phyloP scores from a whole-genome alignment of 2,888 invertebrate genomes.

The Drosophila ezoana region DNA sequence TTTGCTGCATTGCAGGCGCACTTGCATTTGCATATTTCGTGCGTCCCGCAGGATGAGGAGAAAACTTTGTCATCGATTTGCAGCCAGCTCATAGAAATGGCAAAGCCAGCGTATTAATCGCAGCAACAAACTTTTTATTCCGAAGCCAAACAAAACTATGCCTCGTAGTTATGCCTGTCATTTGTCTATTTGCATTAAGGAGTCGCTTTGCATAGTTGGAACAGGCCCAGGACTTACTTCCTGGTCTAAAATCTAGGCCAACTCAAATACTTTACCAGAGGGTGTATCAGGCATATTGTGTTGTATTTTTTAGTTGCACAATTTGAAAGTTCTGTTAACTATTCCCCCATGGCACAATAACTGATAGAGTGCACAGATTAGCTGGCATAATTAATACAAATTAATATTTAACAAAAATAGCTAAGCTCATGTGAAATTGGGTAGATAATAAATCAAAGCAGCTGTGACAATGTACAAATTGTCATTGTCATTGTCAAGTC shows the following conservation, averaged over 20 bases:
- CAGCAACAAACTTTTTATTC: conserved; percentile 13
- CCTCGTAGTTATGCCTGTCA: conserved; percentile 29
- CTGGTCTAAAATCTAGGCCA: neutral
- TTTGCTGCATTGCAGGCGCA: conserved; percentile 76
- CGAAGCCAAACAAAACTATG: conserved; percentile 14
- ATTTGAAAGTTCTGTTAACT: neutral
- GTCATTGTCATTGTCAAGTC: conserved; percentile 34
- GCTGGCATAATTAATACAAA: conserved; percentile 23
- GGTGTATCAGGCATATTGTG: neutral
- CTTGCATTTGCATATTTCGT: conserved; percentile 76
- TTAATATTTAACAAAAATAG: conserved; percentile 5
- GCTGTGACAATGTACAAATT: conserved; percentile 37
- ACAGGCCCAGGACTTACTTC: neutral
- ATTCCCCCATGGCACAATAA: neutral
- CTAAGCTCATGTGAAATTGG: conserved; percentile 22
- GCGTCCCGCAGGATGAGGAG: conserved; percentile 5
- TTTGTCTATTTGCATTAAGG: conserved; percentile 33
- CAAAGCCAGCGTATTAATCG: conserved; percentile 34
- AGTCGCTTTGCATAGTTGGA: conserved; percentile 10
- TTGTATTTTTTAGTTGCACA: neutral
- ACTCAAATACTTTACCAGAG: too few species aligned
- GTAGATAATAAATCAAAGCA: conserved; percentile 40
- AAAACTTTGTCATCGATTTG: conserved; percentile 54
- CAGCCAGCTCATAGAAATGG: conserved; percentile 41
- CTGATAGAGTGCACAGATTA: conserved; percentile 3